A percentile compares a stretch with the other conserved stretches of the same genome.
phyloP scores from a whole-genome alignment of 2,797 vertebrate genomes.

The Diplodus sargus region DNA sequence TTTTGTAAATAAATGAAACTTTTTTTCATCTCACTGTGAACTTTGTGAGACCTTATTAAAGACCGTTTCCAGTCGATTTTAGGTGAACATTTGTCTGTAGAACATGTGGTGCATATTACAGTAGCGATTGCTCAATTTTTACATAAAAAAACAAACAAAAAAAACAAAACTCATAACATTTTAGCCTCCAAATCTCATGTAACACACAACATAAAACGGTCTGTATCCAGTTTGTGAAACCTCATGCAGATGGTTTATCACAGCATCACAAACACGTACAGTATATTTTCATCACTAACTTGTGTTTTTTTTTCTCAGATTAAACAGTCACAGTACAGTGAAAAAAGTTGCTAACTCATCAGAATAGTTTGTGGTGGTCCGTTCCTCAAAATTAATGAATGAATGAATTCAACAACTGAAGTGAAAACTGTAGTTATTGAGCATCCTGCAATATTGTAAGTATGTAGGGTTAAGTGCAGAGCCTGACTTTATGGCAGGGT shows the following conservation, averaged over 20 bases:
- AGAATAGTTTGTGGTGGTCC: neutral
- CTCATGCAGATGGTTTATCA: neutral
- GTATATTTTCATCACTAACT: no score
- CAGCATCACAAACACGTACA: neutral
- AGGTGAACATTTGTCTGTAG: no score
- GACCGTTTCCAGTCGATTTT: neutral
- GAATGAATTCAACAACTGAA: neutral
- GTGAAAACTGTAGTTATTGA: neutral
- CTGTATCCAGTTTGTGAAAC: neutral
- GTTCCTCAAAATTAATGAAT: neutral
- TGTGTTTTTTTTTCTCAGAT: no score
- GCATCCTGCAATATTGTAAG: neutral
- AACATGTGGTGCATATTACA: neutral
- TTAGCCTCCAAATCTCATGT: neutral
- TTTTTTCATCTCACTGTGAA: neutral
- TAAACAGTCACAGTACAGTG: no score
- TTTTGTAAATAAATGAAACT: constrained; percentile 73
- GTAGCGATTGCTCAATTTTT: neutral
- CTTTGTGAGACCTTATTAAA: neutral
- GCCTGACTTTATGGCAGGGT: neutral
- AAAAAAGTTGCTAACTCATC: neutral
- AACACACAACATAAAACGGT: neutral
- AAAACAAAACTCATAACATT: neutral
- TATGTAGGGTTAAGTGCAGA: neutral
- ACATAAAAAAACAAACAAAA: neutral